phyloP scores from a whole-genome alignment of 2,888 invertebrate species.

The Meta bourneti region DNA sequence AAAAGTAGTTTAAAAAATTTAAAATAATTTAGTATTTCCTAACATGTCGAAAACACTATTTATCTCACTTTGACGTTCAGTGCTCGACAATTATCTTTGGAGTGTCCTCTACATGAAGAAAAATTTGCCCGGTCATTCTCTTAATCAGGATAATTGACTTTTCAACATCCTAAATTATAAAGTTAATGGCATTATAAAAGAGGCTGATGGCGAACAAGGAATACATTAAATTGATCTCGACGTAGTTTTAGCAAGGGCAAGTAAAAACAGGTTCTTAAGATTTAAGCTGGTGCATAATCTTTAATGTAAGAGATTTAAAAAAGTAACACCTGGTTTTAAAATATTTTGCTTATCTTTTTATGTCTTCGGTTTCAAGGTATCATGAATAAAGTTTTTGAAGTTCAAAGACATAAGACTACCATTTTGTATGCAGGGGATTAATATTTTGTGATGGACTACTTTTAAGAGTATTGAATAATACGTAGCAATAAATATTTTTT shows the following conservation, averaged over 20 bases:
- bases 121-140: neutral
- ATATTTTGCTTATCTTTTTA: neutral
- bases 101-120: neutral
- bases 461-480: neutral
- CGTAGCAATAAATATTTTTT: neutral
- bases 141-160: conserved; percentile 7
- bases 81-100: neutral
- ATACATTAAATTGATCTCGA: conserved; percentile 26
- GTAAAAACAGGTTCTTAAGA: neutral
- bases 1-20: too few relatives aligned
- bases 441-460: neutral
- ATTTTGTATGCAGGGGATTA: neutral
- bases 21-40: too few relatives aligned
- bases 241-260: neutral
- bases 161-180: neutral
- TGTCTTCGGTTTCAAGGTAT: neutral
- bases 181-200: conserved; percentile 6
- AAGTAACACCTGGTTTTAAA: neutral
- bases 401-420: neutral
- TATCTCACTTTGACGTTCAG: neutral
- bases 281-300: neutral
- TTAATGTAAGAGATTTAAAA: neutral
- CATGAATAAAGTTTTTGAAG: neutral
- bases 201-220: neutral
- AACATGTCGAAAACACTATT: neutral